phyloP scores from a whole-genome alignment of 2,888 invertebrate genomes.

The Caenorhabditis sulstoni region DNA sequence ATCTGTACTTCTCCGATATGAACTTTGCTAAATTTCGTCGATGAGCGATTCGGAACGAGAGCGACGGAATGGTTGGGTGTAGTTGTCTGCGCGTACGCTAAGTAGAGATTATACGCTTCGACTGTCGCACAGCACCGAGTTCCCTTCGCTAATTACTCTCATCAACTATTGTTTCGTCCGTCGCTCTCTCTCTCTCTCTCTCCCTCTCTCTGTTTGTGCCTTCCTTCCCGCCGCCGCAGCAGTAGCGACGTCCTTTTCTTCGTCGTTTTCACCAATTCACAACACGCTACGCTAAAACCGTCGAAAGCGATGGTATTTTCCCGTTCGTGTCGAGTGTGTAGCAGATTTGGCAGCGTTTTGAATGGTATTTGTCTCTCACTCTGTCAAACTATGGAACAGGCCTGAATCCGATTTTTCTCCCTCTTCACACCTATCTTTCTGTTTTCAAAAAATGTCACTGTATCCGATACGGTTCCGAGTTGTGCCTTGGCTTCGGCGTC shows the following conservation, averaged over 20 bases:
- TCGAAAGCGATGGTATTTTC: background rate
- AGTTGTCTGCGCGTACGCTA: slow-evolving; percentile 58
- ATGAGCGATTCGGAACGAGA: background rate
- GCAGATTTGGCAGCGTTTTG: background rate
- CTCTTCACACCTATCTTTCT: background rate
- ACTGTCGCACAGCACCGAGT: slow-evolving; percentile 55
- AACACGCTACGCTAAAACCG: background rate
- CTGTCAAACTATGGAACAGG: background rate
- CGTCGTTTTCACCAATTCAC: slow-evolving; percentile 20
- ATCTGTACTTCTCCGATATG: background rate
- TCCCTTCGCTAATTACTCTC: slow-evolving; percentile 57
- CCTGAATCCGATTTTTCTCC: background rate
- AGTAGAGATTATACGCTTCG: slow-evolving; percentile 60
- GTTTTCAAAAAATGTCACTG: slow-evolving; percentile 10
- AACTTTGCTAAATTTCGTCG: slow-evolving; percentile 6
- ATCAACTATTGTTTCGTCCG: slow-evolving; percentile 57
- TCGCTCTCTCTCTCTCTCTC: background rate
- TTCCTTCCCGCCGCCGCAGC: too few species aligned
- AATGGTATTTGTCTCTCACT: background rate
- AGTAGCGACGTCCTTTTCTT: slow-evolving; percentile 12
- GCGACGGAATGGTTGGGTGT: slow-evolving; percentile 13
- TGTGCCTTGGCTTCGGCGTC: slow-evolving; percentile 12
- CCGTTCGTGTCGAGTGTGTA: too few species aligned
- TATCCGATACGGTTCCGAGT: background rate
- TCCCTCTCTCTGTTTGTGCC: background rate